Conservation (phyloP, 2,888 invertebrate species). For the Megalurothrips usitatus region DNA sequence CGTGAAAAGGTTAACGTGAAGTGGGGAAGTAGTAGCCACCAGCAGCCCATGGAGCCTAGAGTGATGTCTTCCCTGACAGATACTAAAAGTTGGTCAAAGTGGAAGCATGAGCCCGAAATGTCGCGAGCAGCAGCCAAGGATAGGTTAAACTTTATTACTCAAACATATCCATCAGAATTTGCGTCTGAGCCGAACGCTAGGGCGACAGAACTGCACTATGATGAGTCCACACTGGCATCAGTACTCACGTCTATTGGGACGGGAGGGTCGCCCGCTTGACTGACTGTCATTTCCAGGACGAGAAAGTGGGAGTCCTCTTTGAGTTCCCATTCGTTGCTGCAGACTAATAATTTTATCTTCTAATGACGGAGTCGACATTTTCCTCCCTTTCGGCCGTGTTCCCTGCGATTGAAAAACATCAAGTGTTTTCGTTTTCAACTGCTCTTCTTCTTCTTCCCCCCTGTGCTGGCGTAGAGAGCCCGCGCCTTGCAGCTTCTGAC, state of each 20-base stretch:
- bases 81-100: neutral
- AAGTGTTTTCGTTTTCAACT: constrained; percentile 21
- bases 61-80: neutral
- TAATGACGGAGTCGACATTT: constrained; percentile 1
- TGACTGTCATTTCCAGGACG: neutral
- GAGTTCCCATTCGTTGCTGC: neutral
- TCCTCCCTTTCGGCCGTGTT: neutral
- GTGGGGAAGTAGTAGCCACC: too few relatives aligned
- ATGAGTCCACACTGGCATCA: constrained; percentile 39
- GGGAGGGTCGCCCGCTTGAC: constrained; percentile 29
- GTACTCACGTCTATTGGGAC: neutral
- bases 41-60: too few relatives aligned
- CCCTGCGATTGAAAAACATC: constrained; percentile 15
- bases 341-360: neutral
- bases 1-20: too few relatives aligned
- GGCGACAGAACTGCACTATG: constrained; percentile 45
- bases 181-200: too few relatives aligned
- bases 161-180: too few relatives aligned
- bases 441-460: neutral
- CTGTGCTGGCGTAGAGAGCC: neutral
- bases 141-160: too few relatives aligned
- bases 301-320: neutral
- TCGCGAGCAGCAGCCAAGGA: too few relatives aligned
- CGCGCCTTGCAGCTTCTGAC: neutral
- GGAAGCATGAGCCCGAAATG: too few relatives aligned